Conservation (phyloP, 2,113 vertebrate species). For the Paramisgurnus dabryanus region DNA sequence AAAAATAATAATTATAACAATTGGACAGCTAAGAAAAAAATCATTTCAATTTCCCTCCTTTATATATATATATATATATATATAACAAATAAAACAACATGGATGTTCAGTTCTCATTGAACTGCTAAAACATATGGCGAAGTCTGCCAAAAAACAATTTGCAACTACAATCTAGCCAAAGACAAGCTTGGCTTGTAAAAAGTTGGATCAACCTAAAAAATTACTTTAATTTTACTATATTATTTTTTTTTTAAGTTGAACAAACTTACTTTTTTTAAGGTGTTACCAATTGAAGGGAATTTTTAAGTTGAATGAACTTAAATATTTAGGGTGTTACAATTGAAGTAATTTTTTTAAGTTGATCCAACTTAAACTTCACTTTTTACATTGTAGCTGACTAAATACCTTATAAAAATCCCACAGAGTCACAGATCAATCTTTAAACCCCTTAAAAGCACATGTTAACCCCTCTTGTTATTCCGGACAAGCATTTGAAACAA, state of each 20-base stretch:
- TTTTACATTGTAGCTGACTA: neutral
- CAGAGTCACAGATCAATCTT: constrained; percentile 26
- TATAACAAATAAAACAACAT: constrained; percentile 21
- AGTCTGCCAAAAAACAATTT: constrained; percentile 2
- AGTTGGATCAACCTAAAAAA: no score
- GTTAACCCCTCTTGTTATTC: neutral
- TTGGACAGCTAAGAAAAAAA: constrained; percentile 40
- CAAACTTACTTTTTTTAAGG: no score
- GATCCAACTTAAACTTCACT: no score
- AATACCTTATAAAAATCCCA: constrained; percentile 36
- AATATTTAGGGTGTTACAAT: no score
- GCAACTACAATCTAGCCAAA: neutral
- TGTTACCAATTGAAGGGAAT: no score
- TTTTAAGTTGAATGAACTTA: no score
- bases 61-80: constrained; percentile 39
- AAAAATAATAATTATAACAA: constrained; percentile 53
- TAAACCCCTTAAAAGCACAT: constrained; percentile 33
- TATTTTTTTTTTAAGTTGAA: no score
- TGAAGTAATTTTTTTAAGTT: no score
- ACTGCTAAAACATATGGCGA: constrained; percentile 56
- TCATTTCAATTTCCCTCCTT: constrained; percentile 56
- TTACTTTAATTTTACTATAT: no score
- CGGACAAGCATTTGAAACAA: constrained; percentile 39
- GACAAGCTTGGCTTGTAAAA: neutral
- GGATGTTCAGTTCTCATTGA: neutral